phyloP scores from a whole-genome alignment of 2,888 invertebrate species.

The Nyleta sp. region DNA sequence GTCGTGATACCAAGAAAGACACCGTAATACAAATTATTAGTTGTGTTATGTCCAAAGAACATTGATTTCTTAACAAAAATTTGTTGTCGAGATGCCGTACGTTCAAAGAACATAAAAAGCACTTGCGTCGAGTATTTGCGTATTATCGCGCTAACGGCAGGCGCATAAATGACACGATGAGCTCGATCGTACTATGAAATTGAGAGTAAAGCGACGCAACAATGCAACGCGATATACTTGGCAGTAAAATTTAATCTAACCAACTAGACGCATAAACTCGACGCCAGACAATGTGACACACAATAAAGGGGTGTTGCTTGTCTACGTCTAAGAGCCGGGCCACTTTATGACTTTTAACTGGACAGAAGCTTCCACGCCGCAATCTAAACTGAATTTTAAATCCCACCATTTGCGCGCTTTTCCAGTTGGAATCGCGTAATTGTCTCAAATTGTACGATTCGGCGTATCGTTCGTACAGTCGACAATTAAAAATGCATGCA shows the following conservation, averaged over 20 bases:
- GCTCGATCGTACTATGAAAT: conserved; percentile 50
- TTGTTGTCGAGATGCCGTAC: conserved; percentile 9
- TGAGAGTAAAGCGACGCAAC: conserved; percentile 54
- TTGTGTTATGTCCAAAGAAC: neutral
- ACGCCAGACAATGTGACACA: conserved; percentile 69
- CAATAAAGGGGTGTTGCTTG: conserved; percentile 65
- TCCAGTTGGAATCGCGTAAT: neutral
- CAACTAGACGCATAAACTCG: conserved; percentile 68
- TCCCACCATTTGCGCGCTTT: conserved; percentile 4
- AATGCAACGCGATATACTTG: conserved; percentile 68
- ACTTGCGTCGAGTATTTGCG: conserved; percentile 35
- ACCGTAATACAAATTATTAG: no score
- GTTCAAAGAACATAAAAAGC: conserved; percentile 31
- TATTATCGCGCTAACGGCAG: conserved; percentile 37
- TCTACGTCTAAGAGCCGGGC: conserved; percentile 42
- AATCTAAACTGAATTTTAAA: conserved; percentile 36
- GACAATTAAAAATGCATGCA: no score
- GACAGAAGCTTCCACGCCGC: conserved; percentile 22
- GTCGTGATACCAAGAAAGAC: no score
- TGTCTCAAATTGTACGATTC: conserved; percentile 1
- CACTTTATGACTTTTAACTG: conserved; percentile 66
- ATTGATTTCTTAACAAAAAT: conserved; percentile 16
- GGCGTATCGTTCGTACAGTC: no score
- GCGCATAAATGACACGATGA: conserved; percentile 50
- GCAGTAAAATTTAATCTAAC: conserved; percentile 72